Conservation (phyloP, 2,113 vertebrate species). For the Erinaceus europaeus region DNA sequence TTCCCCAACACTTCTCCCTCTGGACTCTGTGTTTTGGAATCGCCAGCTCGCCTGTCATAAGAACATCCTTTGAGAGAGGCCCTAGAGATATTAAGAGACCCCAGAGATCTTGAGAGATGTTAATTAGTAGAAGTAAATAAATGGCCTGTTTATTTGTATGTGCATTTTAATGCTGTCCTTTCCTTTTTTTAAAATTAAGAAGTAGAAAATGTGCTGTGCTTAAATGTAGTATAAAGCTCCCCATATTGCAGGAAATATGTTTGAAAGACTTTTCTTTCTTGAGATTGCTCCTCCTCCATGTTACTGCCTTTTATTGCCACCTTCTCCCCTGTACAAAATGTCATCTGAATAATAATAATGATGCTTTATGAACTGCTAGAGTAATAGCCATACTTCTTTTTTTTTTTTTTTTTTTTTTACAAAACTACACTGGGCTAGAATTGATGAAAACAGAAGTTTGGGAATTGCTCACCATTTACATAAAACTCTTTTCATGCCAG, state of each 20-base stretch:
- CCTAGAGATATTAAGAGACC: slow-evolving; percentile 55
- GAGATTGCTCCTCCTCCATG: not conserved
- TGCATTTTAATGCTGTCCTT: slow-evolving; percentile 60
- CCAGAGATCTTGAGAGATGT: slow-evolving; percentile 62
- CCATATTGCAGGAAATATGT: slow-evolving; percentile 42
- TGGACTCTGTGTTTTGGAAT: slow-evolving; percentile 30
- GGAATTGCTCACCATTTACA: slow-evolving; percentile 26
- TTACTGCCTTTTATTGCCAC: slow-evolving; percentile 18
- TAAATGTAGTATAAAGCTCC: slow-evolving; percentile 60
- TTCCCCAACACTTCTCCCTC: slow-evolving; percentile 30
- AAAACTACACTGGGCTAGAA: not conserved
- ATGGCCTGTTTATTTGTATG: slow-evolving; percentile 68
- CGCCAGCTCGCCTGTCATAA: not conserved
- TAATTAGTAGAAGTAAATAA: slow-evolving; percentile 73
- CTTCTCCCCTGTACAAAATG: not conserved
- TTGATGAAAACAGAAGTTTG: slow-evolving; percentile 20
- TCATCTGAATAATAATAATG: not conserved
- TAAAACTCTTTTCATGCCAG: slow-evolving; percentile 22
- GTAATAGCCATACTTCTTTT: not conserved
- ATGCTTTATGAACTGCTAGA: slow-evolving; percentile 16
- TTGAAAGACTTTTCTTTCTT: slow-evolving; percentile 45
- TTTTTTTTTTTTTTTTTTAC: too few relatives aligned
- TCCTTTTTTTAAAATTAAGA: slow-evolving; percentile 63
- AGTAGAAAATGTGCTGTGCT: slow-evolving; percentile 55
- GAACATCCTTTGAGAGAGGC: slow-evolving; percentile 36